phyloP scores from a whole-genome alignment of 2,797 vertebrate species.

The Acanthurus tractus region DNA sequence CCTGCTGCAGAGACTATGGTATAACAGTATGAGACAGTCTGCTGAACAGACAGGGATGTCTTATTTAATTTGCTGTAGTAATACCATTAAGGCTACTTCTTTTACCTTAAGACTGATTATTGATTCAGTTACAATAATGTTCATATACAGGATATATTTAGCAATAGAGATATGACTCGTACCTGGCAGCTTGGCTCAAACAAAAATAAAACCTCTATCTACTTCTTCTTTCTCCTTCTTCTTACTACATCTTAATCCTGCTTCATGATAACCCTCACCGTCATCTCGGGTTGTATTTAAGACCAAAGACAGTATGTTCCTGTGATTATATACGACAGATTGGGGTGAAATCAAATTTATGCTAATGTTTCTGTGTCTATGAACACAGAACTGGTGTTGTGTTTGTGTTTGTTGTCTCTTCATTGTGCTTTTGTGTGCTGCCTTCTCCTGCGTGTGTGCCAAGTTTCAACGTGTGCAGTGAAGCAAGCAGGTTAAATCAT shows the following conservation, averaged over 20 bases:
- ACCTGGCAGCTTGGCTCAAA: constrained; percentile 6
- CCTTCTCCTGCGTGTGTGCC: too few relatives aligned
- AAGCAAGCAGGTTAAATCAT: background rate
- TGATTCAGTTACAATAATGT: too few relatives aligned
- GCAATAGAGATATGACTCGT: too few relatives aligned
- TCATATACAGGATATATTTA: too few relatives aligned
- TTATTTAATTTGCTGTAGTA: background rate
- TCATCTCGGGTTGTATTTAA: constrained; percentile 9
- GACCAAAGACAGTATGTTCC: too few relatives aligned
- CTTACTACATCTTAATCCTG: constrained; percentile 11
- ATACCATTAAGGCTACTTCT: too few relatives aligned
- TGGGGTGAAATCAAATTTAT: too few relatives aligned
- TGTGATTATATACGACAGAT: too few relatives aligned
- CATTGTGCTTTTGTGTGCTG: background rate
- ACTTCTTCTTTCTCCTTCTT: background rate
- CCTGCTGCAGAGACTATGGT: constrained; percentile 12
- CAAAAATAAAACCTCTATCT: constrained; percentile 13
- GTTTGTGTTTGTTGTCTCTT: background rate
- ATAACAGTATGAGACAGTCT: constrained; percentile 6
- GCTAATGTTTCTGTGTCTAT: too few relatives aligned
- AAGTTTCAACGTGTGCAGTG: background rate
- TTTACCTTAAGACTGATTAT: too few relatives aligned
- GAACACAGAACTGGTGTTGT: background rate
- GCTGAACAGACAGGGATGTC: background rate
- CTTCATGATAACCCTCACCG: background rate